phyloP scores from a whole-genome alignment of 1,140 invertebrate genomes.

The Spodoptera litura region DNA sequence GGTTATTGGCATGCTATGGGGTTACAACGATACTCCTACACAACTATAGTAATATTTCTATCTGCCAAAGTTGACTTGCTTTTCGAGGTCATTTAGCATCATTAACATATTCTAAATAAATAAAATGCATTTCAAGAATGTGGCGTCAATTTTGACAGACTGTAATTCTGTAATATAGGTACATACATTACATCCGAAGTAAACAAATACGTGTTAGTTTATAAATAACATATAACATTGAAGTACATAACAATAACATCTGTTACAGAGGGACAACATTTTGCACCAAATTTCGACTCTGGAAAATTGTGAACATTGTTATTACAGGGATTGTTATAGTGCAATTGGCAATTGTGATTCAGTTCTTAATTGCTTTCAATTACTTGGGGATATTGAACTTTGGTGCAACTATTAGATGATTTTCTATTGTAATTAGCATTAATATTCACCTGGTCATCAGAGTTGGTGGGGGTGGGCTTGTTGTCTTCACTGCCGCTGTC shows the following conservation, averaged over 20 bases:
- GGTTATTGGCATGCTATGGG: slow-evolving; percentile 59
- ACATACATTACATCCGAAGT: slow-evolving; percentile 21
- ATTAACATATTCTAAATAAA: background rate
- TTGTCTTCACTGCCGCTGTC: slow-evolving; percentile 84
- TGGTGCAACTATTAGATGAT: slow-evolving; percentile 39
- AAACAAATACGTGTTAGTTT: slow-evolving; percentile 15
- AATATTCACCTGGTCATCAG: slow-evolving; percentile 87
- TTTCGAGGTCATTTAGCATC: background rate
- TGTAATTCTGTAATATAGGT: slow-evolving; percentile 3
- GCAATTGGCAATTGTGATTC: background rate
- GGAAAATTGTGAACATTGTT: slow-evolving; percentile 14
- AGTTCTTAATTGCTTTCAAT: background rate
- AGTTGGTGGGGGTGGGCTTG: slow-evolving; percentile 83
- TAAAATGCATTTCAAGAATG: background rate
- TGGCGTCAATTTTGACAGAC: slow-evolving; percentile 43
- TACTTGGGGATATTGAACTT: slow-evolving; percentile 38
- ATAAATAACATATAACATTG: slow-evolving; percentile 21
- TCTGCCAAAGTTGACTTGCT: slow-evolving; percentile 47
- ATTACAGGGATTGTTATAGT: background rate
- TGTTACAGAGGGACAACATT: background rate
- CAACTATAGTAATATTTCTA: slow-evolving; percentile 28
- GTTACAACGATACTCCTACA: slow-evolving; percentile 43
- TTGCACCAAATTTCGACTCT: slow-evolving; percentile 42
- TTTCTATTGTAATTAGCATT: slow-evolving; percentile 39
- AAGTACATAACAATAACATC: slow-evolving; percentile 29